phyloP scores from a whole-genome alignment of 2,888 invertebrate genomes.

The Cloeon dipterum region DNA sequence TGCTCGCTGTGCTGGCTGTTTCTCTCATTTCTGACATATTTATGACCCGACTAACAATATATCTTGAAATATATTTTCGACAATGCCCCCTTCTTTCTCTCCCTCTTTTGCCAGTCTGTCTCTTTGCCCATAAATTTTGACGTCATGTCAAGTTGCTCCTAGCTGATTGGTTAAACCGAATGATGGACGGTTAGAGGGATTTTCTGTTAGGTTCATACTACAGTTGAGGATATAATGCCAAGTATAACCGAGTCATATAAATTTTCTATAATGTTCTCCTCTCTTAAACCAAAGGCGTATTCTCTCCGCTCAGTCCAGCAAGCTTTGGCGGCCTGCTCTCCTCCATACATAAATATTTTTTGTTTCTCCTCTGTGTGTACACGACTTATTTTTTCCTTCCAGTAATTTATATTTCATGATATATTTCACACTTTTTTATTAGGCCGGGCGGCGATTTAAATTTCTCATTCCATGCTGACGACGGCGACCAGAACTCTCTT shows the following conservation, averaged over 20 bases:
- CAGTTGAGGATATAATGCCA: slow-evolving; percentile 2
- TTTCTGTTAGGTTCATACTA: slow-evolving; percentile 2
- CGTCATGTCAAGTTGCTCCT: slow-evolving; percentile 1
- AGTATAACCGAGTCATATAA: slow-evolving; percentile 1
- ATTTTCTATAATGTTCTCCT: slow-evolving; percentile 6
- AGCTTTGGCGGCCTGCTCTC: too few species aligned
- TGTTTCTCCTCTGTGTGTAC: too few species aligned
- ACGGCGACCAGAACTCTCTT: too few species aligned
- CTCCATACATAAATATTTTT: too few species aligned
- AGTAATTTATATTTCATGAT: slow-evolving; percentile 1
- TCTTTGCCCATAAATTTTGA: slow-evolving; percentile 2
- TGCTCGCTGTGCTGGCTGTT: not conserved
- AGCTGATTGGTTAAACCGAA: slow-evolving; percentile 1
- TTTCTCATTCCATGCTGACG: too few species aligned
- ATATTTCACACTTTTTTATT: slow-evolving; percentile 2
- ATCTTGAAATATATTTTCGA: slow-evolving; percentile 2
- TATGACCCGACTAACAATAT: slow-evolving; percentile 1
- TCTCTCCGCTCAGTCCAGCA: too few species aligned
- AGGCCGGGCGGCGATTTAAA: too few species aligned
- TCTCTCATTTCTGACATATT: slow-evolving; percentile 2
- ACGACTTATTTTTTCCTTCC: not conserved
- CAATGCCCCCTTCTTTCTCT: slow-evolving; percentile 1
- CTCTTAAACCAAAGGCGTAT: slow-evolving; percentile 5
- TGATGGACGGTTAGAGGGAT: slow-evolving; percentile 1
- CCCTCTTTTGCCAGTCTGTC: slow-evolving; percentile 2